These are phyloP conservation scores for Pseudomyrmex concolor DNA, from an alignment of 1,140 invertebrate species.

Conservation along the genomic window DNA sequence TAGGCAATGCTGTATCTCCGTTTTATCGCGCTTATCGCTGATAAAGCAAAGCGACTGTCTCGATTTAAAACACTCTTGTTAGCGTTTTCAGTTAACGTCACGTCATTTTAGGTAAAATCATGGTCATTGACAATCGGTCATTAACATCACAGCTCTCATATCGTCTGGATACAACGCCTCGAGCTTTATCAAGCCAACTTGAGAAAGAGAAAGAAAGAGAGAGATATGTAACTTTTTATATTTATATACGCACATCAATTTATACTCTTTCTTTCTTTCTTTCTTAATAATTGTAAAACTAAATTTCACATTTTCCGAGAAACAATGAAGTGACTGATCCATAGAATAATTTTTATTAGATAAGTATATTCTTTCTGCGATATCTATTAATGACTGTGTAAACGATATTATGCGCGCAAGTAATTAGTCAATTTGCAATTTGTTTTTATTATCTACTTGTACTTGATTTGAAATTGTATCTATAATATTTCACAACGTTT, in stretches of 20 bases:
- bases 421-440: background rate
- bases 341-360: constrained; percentile 3
- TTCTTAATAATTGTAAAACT: constrained; percentile 2
- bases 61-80: constrained; percentile 30
- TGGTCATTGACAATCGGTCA: constrained; percentile 62
- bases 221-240: constrained; percentile 12
- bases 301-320: constrained; percentile 29
- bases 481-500: background rate
- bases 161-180: constrained; percentile 1
- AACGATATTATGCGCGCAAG: background rate
- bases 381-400: background rate
- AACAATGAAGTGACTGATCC: constrained; percentile 1
- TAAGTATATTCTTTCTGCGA: background rate
- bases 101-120: constrained; percentile 42
- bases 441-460: too few relatives aligned
- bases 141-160: constrained; percentile 60
- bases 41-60: constrained; percentile 26
- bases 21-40: constrained; percentile 24
- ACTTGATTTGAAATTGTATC: too few relatives aligned
- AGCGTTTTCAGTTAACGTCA: background rate
- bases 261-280: constrained; percentile 27
- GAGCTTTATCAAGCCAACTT: constrained; percentile 28
- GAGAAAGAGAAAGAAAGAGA: background rate
- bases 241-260: constrained; percentile 24
- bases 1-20: constrained; percentile 31